phyloP scores from a whole-genome alignment of 2,113 vertebrate genomes.

The Fulica atra region DNA sequence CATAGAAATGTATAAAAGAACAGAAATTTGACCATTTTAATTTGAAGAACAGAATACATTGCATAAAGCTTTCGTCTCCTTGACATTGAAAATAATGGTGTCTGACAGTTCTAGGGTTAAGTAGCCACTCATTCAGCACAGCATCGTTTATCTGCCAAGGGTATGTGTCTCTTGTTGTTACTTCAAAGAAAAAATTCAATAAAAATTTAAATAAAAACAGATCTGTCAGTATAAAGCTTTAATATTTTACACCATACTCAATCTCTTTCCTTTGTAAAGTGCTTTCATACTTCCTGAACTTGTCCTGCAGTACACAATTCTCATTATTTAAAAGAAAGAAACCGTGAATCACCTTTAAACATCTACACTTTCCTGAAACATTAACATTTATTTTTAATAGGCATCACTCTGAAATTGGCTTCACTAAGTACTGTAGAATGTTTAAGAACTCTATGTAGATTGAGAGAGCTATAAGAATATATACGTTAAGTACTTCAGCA shows the following conservation, averaged over 20 bases:
- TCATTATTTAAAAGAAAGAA: conserved; percentile 55
- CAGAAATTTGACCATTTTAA: conserved; percentile 52
- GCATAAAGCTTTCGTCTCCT: conserved; percentile 33
- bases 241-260: conserved; percentile 59
- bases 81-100: conserved; percentile 62
- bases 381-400: conserved; percentile 70
- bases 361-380: conserved; percentile 49
- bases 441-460: background rate
- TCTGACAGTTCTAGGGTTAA: conserved; percentile 68
- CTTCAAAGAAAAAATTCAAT: conserved; percentile 67
- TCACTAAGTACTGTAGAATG: background rate
- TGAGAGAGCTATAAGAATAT: background rate
- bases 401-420: background rate
- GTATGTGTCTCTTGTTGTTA: conserved; percentile 59
- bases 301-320: conserved; percentile 25
- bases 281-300: conserved; percentile 52
- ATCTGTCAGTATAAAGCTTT: conserved; percentile 58
- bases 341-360: conserved; percentile 54
- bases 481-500: background rate
- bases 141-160: conserved; percentile 60
- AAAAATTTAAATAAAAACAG: conserved; percentile 71
- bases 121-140: conserved; percentile 60
- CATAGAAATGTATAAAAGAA: conserved; percentile 33
- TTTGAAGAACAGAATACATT: conserved; percentile 47
- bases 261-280: conserved; percentile 53